Evolutionary conservation across 2,888 invertebrate genomes (phyloP).

Genomic region (Cantharis lateralis): DNA sequence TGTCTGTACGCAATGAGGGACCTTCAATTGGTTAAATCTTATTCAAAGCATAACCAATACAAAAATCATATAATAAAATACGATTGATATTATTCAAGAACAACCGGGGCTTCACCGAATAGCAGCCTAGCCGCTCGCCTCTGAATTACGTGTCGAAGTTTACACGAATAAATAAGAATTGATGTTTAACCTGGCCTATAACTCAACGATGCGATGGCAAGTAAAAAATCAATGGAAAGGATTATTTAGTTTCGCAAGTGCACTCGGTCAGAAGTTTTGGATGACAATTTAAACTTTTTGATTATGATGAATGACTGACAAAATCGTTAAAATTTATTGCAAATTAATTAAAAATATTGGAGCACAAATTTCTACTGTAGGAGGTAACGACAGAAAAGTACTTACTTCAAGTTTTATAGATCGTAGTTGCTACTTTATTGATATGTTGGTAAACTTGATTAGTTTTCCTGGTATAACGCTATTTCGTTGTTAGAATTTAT

Average conservation of each 20-base stretch:
- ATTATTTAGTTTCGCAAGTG: background rate
- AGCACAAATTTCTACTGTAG: background rate
- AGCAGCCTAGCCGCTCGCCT: no score
- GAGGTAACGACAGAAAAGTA: background rate
- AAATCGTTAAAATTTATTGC: background rate
- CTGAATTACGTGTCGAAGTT: background rate
- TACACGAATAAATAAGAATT: background rate
- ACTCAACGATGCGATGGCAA: background rate
- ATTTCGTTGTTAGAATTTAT: conserved; percentile 14
- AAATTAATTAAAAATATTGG: background rate
- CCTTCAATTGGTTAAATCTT: no score
- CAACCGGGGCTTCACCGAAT: no score
- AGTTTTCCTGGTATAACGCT: background rate
- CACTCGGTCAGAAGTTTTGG: background rate
- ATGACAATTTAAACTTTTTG: background rate
- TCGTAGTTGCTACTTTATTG: background rate
- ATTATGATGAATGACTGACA: background rate
- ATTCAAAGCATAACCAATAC: no score
- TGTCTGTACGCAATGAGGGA: no score
- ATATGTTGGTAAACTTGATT: background rate
- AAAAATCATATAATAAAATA: no score
- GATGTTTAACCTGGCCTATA: background rate
- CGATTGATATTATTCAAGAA: no score
- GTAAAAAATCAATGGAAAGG: background rate
- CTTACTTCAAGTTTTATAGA: background rate